phyloP scores from a whole-genome alignment of 2,888 invertebrate species.

The Euspilapteryx auroguttella region DNA sequence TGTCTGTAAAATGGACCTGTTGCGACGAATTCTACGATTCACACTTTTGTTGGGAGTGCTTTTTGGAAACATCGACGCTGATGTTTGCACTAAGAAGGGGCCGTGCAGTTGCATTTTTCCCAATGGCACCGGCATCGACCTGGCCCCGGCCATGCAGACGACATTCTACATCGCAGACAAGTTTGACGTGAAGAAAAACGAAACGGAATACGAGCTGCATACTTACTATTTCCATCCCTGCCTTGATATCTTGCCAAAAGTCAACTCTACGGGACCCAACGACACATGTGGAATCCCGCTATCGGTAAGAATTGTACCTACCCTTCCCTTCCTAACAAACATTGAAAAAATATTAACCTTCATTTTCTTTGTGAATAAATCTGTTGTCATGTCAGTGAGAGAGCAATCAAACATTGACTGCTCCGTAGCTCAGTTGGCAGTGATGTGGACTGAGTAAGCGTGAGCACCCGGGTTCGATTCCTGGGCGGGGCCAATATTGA shows the following conservation, averaged over 20 bases:
- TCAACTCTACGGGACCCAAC: conserved; percentile 13
- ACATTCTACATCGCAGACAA: conserved; percentile 23
- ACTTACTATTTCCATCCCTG: conserved; percentile 48
- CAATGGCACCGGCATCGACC: conserved; percentile 51
- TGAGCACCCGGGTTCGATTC: no score
- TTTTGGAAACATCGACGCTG: no score
- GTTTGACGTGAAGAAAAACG: conserved; percentile 15
- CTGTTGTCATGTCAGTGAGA: no score
- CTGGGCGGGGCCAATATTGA: no score
- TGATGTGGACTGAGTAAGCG: no score
- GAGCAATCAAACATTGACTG: no score
- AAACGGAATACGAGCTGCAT: conserved; percentile 18
- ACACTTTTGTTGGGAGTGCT: no score
- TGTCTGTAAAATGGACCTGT: no score
- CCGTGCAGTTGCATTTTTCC: conserved; percentile 42
- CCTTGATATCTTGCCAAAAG: conserved; percentile 18
- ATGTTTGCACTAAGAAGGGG: conserved; percentile 28
- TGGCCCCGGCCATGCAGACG: conserved; percentile 22
- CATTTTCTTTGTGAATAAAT: no score
- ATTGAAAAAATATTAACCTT: no score
- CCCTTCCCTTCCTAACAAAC: conserved; percentile 8
- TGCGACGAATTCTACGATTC: no score
- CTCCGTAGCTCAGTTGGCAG: no score
- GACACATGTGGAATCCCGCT: conserved; percentile 20
- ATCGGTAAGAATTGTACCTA: conserved; percentile 21